Evolutionary conservation across 2,113 vertebrate species (phyloP), one percentile per base, ranked within the genome.

Genomic region (Pedetes capensis): DNA sequence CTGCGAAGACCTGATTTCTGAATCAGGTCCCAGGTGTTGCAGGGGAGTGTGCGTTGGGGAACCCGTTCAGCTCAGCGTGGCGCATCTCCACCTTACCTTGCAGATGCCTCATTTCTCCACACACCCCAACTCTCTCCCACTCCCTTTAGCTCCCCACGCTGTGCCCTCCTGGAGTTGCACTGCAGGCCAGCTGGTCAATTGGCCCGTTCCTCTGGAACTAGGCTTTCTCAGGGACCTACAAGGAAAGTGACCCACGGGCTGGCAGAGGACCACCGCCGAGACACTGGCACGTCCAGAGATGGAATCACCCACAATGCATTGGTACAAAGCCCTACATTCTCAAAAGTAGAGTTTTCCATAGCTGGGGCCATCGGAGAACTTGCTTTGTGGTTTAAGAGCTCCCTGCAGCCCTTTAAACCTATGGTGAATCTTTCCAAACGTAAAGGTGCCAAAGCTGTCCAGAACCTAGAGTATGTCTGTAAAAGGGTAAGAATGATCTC

Each of bases 251-350:
- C 2, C 18, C 16, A 9, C 2, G 0, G 68, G 39, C 7, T 8
- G 12, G 23, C 0, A 7, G 2, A 63, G 57, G 29, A 16, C 72
- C 39, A 20, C 3, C 3, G 1, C 10, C 7, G 47, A n/a, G 61
- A 27, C 11, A 4, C 8, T 5, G 0, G 0, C 1, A 0, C 0
- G 0, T 25, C 20, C n/a, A 18, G 12, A 49, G 53, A 4, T 53
- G 3, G 9, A 10, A 68, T 23, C 0, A 3, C 25, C 23, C 22
- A 12, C 1, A 6, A 3, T 0, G 0, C 16, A 0, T 20, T 3
- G 17, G 8, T 1, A 11, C 7, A 29, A 34, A 3, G 12, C 8
- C 2, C 9, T 23, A 6, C 13, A 5, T 13, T 18, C 27, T n/a
- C 32, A 37, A 44, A 39, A 29, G 29, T 9, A 16, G 29, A 3